Evolutionary conservation across 1,140 invertebrate species (phyloP), one percentile per base, ranked within the genome.

Genomic region (Tetraneura akinire): DNA sequence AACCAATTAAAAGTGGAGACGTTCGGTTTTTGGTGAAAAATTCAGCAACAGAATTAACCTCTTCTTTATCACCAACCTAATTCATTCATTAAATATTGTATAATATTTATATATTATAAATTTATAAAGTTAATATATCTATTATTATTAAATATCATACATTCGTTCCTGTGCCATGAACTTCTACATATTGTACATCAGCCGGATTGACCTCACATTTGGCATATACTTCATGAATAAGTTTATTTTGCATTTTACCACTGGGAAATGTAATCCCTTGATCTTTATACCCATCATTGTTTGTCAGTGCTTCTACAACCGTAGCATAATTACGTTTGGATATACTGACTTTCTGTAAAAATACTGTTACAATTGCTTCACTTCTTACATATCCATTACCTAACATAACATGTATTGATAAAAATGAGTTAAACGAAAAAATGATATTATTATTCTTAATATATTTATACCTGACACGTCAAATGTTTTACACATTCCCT

Each of bases 81-180:
- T 23, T 21, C 80, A 81, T 1, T 49, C 3, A 74, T 73, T 32
- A 68, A 10, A 42, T 11, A 29, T 51, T 49, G 8, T 23, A 21
- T 21, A 66, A 42, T 37, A 37, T 37, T 8, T 37, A n/a, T n/a
- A n/a, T n/a, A n/a, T 37, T 3, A 37, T 37, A 4, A 37, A 37
- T 42, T 21, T 66, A 11, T 45, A 21, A 21, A n/a, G n/a, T n/a
- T n/a, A n/a, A n/a, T 23, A 57, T n/a, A 5, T 26, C 11, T 21
- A 13, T 45, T 26, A 49, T 26, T 14, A 42, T 13, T 14, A 2
- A 66, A 14, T 21, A 21, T 23, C 21, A 80, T 74, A 89, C 91
- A 87, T 96, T 92, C 0, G 97, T 98, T 51, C 97, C 97, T 9
- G 97, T 98, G 23, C 97, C 96, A 86, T 99, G 97, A 23, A 96